Conservation (phyloP, 2,888 invertebrate genomes). For the Chrysotoxum bicinctum region DNA sequence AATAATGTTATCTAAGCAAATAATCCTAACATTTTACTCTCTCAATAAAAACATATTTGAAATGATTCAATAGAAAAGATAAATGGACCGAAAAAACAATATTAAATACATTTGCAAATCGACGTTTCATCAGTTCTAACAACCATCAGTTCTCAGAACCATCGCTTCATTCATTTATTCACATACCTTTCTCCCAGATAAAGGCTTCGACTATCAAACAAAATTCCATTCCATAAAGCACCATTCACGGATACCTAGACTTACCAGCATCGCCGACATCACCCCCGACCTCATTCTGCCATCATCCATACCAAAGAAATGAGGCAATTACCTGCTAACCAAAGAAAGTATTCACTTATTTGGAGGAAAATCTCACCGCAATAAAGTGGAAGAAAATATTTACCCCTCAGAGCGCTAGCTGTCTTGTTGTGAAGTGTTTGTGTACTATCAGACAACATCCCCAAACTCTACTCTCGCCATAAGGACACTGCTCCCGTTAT, state of each 20-base stretch:
- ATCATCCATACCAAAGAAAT: conserved; percentile 10
- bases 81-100: background rate
- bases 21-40: too few relatives aligned
- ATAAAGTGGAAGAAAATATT: conserved; percentile 72
- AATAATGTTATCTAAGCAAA: too few relatives aligned
- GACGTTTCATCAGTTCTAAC: background rate
- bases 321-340: conserved; percentile 56
- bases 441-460: conserved; percentile 69
- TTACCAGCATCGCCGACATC: background rate
- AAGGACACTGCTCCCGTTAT: conserved; percentile 60
- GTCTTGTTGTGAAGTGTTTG: conserved; percentile 59
- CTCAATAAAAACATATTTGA: too few relatives aligned
- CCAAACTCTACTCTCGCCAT: conserved; percentile 22
- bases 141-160: background rate
- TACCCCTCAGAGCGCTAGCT: conserved; percentile 52
- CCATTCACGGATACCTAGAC: conserved; percentile 45
- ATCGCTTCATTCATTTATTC: background rate
- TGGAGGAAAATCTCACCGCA: conserved; percentile 63
- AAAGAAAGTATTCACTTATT: conserved; percentile 68
- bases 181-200: background rate
- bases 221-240: conserved; percentile 47
- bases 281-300: background rate
- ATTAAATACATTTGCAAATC: background rate
- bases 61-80: too few relatives aligned
- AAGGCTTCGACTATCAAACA: conserved; percentile 7